These are phyloP conservation scores for Cairina moschata DNA, from an alignment of 2,113 vertebrate genomes.

Conservation along the genomic window DNA sequence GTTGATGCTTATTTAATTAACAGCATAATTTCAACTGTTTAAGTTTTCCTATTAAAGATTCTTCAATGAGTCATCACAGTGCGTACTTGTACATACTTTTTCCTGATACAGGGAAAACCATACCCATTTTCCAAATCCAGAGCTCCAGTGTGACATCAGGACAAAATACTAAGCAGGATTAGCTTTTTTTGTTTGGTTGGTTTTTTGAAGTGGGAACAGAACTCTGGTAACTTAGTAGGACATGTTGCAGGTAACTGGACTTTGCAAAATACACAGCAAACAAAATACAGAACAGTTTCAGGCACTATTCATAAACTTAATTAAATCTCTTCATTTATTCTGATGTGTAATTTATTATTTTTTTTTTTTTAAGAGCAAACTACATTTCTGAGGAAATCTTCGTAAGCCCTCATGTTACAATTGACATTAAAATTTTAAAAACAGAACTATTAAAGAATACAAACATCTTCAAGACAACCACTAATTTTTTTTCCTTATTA, in stretches of 20 bases:
- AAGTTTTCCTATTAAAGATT: background rate
- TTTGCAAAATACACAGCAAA: background rate
- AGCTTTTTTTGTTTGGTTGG: background rate
- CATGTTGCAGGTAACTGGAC: background rate
- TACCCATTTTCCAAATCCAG: background rate
- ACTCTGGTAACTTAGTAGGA: background rate
- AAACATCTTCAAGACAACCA: background rate
- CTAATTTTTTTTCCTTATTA: background rate
- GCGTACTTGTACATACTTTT: background rate
- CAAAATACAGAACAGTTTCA: background rate
- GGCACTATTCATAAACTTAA: background rate
- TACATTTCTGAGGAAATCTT: background rate
- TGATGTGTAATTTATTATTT: background rate
- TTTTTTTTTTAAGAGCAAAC: background rate
- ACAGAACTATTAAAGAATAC: background rate
- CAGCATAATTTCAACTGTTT: background rate
- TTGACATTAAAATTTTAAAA: background rate
- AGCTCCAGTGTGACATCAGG: background rate
- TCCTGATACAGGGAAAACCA: background rate
- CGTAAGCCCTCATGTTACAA: background rate
- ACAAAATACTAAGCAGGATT: background rate
- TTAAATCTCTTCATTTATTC: background rate
- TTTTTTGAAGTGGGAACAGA: background rate
- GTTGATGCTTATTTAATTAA: slow-evolving; percentile 7
- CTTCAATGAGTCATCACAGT: background rate